Conservation (phyloP, 2,888 invertebrate genomes). For the Lottia scabra region DNA sequence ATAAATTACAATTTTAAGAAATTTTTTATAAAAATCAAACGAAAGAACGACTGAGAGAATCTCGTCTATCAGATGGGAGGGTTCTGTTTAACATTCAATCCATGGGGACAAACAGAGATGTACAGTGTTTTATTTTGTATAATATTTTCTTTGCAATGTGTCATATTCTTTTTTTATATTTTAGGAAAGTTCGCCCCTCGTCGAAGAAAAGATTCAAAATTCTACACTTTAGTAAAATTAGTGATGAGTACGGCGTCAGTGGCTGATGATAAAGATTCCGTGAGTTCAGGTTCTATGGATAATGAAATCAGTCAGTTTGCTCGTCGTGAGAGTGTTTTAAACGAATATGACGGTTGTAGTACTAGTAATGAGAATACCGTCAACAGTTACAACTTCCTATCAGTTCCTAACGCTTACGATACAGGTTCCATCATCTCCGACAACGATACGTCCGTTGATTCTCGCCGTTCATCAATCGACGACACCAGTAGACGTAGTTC, state of each 20-base stretch:
- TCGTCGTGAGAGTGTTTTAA: constrained; percentile 33
- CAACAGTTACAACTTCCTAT: constrained; percentile 27
- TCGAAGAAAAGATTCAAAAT: constrained; percentile 41
- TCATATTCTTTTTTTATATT: background rate
- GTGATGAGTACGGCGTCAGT: constrained; percentile 41
- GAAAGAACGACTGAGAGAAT: too few species aligned
- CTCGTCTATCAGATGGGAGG: too few species aligned
- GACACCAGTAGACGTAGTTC: constrained; percentile 9
- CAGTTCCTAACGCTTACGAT: constrained; percentile 23
- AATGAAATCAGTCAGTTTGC: constrained; percentile 35
- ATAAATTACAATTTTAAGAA: too few species aligned
- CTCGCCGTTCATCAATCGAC: background rate
- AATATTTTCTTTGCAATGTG: background rate
- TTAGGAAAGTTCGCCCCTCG: constrained; percentile 39
- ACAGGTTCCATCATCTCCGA: constrained; percentile 22
- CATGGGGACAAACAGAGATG: too few species aligned
- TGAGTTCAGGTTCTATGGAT: constrained; percentile 34
- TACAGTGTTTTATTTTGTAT: too few species aligned
- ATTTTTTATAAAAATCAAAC: too few species aligned
- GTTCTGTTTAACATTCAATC: too few species aligned
- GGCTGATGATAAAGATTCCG: constrained; percentile 35
- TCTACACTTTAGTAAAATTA: constrained; percentile 39
- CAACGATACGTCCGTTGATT: constrained; percentile 1
- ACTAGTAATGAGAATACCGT: constrained; percentile 36
- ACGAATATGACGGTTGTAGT: constrained; percentile 24